Evolutionary conservation across 2,113 vertebrate genomes (phyloP).

Genomic region (Elachura formosa): DNA sequence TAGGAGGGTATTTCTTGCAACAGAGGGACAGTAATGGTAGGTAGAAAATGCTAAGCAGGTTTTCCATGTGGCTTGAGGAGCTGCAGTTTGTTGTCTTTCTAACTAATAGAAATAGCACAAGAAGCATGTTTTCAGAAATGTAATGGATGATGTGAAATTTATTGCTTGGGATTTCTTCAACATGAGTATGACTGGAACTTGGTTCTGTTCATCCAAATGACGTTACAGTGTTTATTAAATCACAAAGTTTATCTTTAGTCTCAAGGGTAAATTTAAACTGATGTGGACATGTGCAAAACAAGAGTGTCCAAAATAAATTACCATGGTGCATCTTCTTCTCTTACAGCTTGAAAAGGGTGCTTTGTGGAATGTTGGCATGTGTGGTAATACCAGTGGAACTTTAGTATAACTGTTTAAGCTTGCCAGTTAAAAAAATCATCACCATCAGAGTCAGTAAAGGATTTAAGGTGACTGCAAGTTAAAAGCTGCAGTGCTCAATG

Average conservation of each 20-base stretch:
- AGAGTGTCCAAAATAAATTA: neutral
- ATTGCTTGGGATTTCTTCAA: neutral
- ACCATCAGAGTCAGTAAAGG: neutral
- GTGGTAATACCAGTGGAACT: neutral
- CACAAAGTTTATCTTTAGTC: neutral
- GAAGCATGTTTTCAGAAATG: neutral
- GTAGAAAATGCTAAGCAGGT: neutral
- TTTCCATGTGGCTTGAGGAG: neutral
- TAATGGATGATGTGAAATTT: neutral
- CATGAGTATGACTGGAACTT: neutral
- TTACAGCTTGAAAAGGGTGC: neutral
- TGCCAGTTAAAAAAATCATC: neutral
- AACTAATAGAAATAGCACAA: neutral
- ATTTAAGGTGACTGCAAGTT: neutral
- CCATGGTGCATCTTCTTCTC: neutral
- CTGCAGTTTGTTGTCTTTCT: neutral
- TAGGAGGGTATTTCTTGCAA: slow-evolving; percentile 86
- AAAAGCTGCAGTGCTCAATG: neutral
- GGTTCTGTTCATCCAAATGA: neutral
- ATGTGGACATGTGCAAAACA: neutral
- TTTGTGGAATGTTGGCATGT: neutral
- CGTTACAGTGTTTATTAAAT: neutral
- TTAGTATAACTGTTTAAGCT: neutral
- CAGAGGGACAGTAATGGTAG: slow-evolving; percentile 84
- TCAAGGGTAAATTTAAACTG: neutral